Conservation (phyloP, 2,888 invertebrate species). For the Blastobasis adustella region DNA sequence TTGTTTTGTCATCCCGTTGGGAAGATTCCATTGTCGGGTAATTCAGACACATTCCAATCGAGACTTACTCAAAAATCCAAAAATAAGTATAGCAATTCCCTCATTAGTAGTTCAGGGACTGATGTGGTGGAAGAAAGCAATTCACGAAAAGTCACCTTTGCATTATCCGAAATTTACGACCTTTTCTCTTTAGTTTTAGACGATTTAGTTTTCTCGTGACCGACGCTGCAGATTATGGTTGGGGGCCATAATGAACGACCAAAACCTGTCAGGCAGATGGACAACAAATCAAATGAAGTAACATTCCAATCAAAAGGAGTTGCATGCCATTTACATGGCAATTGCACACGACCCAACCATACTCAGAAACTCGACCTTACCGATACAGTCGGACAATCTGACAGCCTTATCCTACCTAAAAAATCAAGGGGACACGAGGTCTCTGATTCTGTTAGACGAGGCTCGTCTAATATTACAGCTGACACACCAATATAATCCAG, state of each 20-base stretch:
- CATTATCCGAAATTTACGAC: background rate
- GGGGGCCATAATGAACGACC: background rate
- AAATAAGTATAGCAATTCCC: background rate
- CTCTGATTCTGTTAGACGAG: background rate
- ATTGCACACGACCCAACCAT: background rate
- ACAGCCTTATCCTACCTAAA: background rate
- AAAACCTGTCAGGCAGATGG: background rate
- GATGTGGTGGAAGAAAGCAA: background rate
- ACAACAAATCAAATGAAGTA: background rate
- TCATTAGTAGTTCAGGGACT: background rate
- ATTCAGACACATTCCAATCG: background rate
- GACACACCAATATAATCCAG: background rate
- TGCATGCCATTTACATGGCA: background rate
- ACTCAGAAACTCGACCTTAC: background rate
- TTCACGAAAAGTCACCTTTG: background rate
- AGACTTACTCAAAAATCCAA: background rate
- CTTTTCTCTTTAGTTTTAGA: too few relatives aligned
- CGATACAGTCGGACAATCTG: background rate
- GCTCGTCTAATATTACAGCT: background rate
- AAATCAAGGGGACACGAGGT: background rate
- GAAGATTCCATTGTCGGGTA: background rate
- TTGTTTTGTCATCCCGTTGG: background rate
- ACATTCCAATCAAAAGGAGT: background rate
- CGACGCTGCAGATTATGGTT: background rate
- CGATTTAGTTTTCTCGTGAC: too few relatives aligned